phyloP scores from a whole-genome alignment of 2,888 invertebrate species.

The Agelastica alni region DNA sequence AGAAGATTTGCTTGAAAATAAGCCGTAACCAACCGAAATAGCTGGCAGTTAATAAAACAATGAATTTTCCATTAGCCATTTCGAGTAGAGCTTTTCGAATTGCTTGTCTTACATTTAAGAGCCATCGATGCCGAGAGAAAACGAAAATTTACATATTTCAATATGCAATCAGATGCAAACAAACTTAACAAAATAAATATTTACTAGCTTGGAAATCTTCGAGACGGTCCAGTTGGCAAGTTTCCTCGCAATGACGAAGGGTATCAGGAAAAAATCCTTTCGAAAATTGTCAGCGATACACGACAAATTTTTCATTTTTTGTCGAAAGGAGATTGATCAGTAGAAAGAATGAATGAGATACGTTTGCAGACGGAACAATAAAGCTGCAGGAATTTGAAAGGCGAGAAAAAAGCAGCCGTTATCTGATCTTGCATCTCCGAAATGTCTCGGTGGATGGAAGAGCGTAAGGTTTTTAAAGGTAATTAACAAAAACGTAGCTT shows the following conservation, averaged over 20 bases:
- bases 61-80: constrained; percentile 20
- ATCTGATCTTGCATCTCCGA: too few relatives aligned
- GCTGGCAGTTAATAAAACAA: constrained; percentile 19
- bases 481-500: too few relatives aligned
- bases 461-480: too few relatives aligned
- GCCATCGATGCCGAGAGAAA: constrained; percentile 29
- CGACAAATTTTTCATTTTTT: background rate
- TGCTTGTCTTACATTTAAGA: constrained; percentile 25
- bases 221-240: constrained; percentile 13
- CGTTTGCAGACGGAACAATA: too few relatives aligned
- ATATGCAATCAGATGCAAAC: constrained; percentile 36
- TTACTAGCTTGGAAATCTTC: constrained; percentile 15
- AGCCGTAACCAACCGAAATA: too few relatives aligned
- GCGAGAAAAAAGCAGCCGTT: too few relatives aligned
- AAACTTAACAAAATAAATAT: constrained; percentile 28
- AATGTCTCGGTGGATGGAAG: too few relatives aligned
- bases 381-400: too few relatives aligned
- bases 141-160: constrained; percentile 34
- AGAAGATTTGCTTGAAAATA: too few relatives aligned
- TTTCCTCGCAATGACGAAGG: constrained; percentile 10
- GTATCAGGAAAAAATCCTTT: constrained; percentile 10
- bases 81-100: constrained; percentile 5
- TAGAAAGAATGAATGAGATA: too few relatives aligned
- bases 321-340: too few relatives aligned
- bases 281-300: too few relatives aligned